Evolutionary conservation across 37 sponge, comb jelly and placozoan genomes (phyloP), one percentile per base, ranked within the genome.

Genomic region (Amphimedon queenslandica): DNA sequence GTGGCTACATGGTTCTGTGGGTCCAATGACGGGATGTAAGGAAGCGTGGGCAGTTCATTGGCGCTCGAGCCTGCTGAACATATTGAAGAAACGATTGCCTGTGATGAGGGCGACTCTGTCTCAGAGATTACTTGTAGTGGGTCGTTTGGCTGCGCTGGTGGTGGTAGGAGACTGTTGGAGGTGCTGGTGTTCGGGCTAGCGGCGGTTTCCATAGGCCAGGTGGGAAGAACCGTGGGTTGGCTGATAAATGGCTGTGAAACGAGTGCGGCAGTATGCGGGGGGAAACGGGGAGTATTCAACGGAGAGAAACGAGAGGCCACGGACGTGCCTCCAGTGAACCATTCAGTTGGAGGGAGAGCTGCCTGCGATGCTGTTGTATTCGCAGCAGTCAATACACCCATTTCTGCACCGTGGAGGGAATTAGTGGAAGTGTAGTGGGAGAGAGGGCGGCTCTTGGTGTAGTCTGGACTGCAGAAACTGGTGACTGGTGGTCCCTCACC

Each of bases 21-120:
- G 21, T n/a, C 61, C 5, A 60, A 25, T n/a, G 61, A 60, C 5
- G 27, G 5, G 5, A 60, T 25, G 27, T 60, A 60, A 25, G 61
- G 61, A n/a, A 60, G 61, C 61, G 61, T 60, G 61, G 61, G 61
- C 23, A 60, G 61, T 25, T 60, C 27, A n/a, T n/a, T 25, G 61
- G 5, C 27, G 5, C 27, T 60, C 5, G 61, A 60, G 24, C 8
- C 61, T 25, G 5, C 5, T 25, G 61, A 6, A 5, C 5, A 6
- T 25, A 25, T 11, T 25, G 61, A 6, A 5, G 23, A 6, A 6
- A 25, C 28, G 8, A 60, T 6, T 6, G 27, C 5, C 27, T 11
- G 27, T n/a, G 61, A 6, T 60, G 61, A 25, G 28, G 5, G 5
- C 23, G 27, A 25, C 61, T 60, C 61, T 6, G 27, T n/a, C 5